A percentile compares a stretch with the other conserved stretches of the same genome.
phyloP scores from a whole-genome alignment of 2,888 invertebrate genomes.

The Philereme vetulata region DNA sequence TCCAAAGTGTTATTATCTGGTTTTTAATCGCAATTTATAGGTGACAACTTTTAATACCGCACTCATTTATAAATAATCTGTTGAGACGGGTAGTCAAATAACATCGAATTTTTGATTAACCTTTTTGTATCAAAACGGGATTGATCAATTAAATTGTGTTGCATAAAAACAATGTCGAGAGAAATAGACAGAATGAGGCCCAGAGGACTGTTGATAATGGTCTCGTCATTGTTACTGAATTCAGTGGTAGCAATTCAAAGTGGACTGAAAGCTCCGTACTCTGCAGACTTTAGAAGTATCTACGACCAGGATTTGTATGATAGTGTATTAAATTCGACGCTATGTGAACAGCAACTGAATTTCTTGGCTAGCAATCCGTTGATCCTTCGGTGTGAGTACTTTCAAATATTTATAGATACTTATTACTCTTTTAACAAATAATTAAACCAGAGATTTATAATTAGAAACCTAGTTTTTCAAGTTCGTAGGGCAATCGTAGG shows the following conservation, averaged over 20 bases:
- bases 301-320: conserved; percentile 55
- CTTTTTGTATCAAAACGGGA: background rate
- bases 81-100: background rate
- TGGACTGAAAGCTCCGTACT: conserved; percentile 14
- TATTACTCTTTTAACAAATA: background rate
- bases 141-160: background rate
- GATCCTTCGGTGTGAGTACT: conserved; percentile 48
- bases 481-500: too few species aligned
- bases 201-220: conserved; percentile 15
- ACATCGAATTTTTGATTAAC: background rate
- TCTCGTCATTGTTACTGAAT: conserved; percentile 4
- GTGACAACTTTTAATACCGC: background rate
- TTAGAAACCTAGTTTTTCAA: too few species aligned
- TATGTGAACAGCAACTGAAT: conserved; percentile 49
- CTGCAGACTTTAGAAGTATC: conserved; percentile 38
- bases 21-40: conserved; percentile 32
- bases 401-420: background rate
- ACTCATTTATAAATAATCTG: conserved; percentile 2
- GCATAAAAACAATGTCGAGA: background rate
- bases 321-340: conserved; percentile 48
- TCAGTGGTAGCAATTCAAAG: conserved; percentile 3
- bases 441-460: too few species aligned
- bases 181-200: conserved; percentile 23
- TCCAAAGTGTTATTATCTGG: conserved; percentile 23
- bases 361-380: conserved; percentile 39